A percentile compares a stretch with the other conserved stretches of the same genome.
Conservation (phyloP, 1,140 invertebrate species). For the Aphaenogaster rudis region DNA sequence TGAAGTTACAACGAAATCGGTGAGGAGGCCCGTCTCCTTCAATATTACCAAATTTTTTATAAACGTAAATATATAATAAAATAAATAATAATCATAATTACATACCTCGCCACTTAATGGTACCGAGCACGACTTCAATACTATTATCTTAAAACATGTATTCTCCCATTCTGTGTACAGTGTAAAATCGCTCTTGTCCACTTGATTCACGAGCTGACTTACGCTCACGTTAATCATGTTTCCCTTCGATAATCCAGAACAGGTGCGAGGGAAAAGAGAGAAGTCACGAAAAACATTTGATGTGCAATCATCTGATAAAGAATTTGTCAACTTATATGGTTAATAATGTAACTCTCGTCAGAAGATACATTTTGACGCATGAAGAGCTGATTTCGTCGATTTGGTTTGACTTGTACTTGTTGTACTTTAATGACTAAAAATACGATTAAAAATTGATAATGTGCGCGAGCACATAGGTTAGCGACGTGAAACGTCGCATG, state of each 20-base stretch:
- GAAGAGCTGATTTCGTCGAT: not conserved
- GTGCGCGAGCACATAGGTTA: slow-evolving; percentile 22
- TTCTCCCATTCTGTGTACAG: slow-evolving; percentile 69
- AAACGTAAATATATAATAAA: not conserved
- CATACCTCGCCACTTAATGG: slow-evolving; percentile 68
- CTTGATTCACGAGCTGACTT: slow-evolving; percentile 66
- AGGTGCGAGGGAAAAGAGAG: not conserved
- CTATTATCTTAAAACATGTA: slow-evolving; percentile 61
- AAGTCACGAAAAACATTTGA: not conserved
- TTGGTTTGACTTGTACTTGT: not conserved
- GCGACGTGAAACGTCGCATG: not conserved
- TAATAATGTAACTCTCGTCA: not conserved
- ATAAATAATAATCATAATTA: not conserved
- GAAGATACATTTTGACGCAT: not conserved
- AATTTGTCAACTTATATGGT: slow-evolving; percentile 3
- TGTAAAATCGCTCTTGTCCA: slow-evolving; percentile 57
- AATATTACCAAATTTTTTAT: too few relatives aligned
- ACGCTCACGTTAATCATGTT: slow-evolving; percentile 57
- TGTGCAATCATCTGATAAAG: not conserved
- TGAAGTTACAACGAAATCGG: too few relatives aligned
- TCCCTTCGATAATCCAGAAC: not conserved
- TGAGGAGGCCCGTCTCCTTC: too few relatives aligned
- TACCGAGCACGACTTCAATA: slow-evolving; percentile 32
- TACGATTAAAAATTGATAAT: slow-evolving; percentile 20
- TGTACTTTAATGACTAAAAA: not conserved